These are phyloP conservation scores for Syrphus vitripennis DNA, from an alignment of 2,888 invertebrate species.

Conservation along the genomic window DNA sequence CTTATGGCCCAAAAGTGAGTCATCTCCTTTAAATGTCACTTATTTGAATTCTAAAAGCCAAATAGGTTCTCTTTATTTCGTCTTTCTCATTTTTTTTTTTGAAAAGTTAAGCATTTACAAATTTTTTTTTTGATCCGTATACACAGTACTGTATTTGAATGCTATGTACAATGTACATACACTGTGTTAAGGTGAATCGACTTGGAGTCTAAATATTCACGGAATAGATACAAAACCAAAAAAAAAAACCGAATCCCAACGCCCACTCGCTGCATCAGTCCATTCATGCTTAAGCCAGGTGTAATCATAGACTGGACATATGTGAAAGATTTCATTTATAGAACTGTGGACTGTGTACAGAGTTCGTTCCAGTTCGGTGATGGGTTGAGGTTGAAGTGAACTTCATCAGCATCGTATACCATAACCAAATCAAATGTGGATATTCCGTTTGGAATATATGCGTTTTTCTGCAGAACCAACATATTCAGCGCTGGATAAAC, in stretches of 20 bases:
- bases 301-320: constrained; percentile 51
- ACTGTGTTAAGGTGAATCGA: constrained; percentile 35
- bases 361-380: background rate
- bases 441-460: constrained; percentile 36
- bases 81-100: no score
- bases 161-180: background rate
- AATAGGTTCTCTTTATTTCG: no score
- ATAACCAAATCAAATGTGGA: constrained; percentile 52
- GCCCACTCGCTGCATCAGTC: constrained; percentile 42
- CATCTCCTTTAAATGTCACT: no score
- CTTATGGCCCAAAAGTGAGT: no score
- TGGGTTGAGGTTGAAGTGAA: background rate
- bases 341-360: background rate
- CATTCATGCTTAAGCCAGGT: constrained; percentile 48
- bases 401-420: background rate
- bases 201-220: constrained; percentile 48
- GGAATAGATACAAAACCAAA: background rate
- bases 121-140: background rate
- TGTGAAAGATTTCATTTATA: constrained; percentile 16
- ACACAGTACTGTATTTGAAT: background rate
- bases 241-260: background rate
- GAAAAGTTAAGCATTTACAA: no score
- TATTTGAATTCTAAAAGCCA: no score
- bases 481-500: constrained; percentile 18
- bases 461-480: constrained; percentile 1